Base-by-base conservation (phyloP, 2,113 vertebrate species). In the Macroglossus sobrinus region DNA sequence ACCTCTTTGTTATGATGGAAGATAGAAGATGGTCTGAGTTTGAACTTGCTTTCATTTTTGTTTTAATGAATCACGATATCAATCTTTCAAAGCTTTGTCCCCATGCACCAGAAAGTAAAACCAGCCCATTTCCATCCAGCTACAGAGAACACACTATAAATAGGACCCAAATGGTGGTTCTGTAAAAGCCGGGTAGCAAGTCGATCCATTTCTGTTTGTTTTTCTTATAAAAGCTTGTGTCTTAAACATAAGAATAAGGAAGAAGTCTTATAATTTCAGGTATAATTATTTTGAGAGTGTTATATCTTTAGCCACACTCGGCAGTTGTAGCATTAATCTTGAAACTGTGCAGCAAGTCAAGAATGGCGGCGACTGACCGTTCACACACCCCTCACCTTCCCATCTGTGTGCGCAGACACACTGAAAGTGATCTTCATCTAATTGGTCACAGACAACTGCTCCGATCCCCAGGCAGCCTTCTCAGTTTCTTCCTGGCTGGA, bases 371-470 rank as follows among this genome's bases (percentile, higher is more conserved):
- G 95, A 94, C n/a, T 71, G 0, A n/a, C n/a, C 1, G 57, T 47
- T 75, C 64, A 94, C 14, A 89, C 40, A 76, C 11, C 21, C 0
- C 26, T 94, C 96, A 93, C 97, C 96, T 97, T 97, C 97, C 97
- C 82, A 45, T 92, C 90, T 93, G 55, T 95, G 97, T 97, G 57
- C 68, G 72, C 3, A 2, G 1, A 92, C 84, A 89, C 72, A 40
- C 92, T 64, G 79, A 89, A 97, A 2, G 93, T 71, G 69, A 93
- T 95, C 75, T 93, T 75, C 0, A 1, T 4, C 4, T 45, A 82
- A 59, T 80, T 92, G 74, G 82, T 87, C 64, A 87, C 28, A 55
- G 84, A 92, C 93, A 98, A 95, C 93, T 93, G 82, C 87, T 95
- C 79, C 81, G 53, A 93, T 57, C 92, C 45, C 94, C 88, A 92